These are phyloP conservation scores for Eupsilia transversa DNA, from an alignment of 2,888 invertebrate species.

Conservation along the genomic window DNA sequence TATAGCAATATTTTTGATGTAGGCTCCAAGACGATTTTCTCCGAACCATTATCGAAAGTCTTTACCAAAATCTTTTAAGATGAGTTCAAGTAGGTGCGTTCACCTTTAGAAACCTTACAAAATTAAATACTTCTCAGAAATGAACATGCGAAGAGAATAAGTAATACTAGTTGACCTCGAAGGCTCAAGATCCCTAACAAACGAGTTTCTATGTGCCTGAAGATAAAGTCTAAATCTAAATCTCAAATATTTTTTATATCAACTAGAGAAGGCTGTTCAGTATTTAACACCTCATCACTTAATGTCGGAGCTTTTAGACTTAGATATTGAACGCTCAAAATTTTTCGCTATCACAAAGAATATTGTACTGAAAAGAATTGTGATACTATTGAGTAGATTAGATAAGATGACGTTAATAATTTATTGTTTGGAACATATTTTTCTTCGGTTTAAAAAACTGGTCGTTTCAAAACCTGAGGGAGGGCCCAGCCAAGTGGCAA, in stretches of 20 bases:
- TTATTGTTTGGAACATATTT: not conserved
- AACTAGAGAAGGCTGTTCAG: slow-evolving; percentile 34
- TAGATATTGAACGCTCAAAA: slow-evolving; percentile 32
- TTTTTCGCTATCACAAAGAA: slow-evolving; percentile 48
- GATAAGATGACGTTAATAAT: not conserved
- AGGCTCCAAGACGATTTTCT: not conserved
- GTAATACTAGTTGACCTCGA: slow-evolving; percentile 48
- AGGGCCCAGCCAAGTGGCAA: not conserved
- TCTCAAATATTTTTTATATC: slow-evolving; percentile 47
- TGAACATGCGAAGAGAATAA: slow-evolving; percentile 32
- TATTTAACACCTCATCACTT: slow-evolving; percentile 63
- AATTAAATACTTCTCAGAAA: slow-evolving; percentile 20
- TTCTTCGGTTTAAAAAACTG: not conserved
- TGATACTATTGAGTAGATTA: slow-evolving; percentile 13
- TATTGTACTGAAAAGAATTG: slow-evolving; percentile 16
- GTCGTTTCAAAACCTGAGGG: not conserved
- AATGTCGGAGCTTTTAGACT: slow-evolving; percentile 51
- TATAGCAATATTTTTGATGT: not conserved
- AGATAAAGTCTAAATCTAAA: slow-evolving; percentile 30
- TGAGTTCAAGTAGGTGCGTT: not conserved
- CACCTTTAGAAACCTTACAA: slow-evolving; percentile 27
- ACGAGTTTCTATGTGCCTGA: slow-evolving; percentile 42
- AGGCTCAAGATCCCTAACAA: slow-evolving; percentile 37
- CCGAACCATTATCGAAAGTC: not conserved
- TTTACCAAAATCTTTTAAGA: slow-evolving; percentile 7